A percentile compares a stretch with the other conserved stretches of the same genome.
These are phyloP conservation scores for Drosophila kambysellisi DNA, from an alignment of 2,888 invertebrate genomes.

Conservation along the genomic window DNA sequence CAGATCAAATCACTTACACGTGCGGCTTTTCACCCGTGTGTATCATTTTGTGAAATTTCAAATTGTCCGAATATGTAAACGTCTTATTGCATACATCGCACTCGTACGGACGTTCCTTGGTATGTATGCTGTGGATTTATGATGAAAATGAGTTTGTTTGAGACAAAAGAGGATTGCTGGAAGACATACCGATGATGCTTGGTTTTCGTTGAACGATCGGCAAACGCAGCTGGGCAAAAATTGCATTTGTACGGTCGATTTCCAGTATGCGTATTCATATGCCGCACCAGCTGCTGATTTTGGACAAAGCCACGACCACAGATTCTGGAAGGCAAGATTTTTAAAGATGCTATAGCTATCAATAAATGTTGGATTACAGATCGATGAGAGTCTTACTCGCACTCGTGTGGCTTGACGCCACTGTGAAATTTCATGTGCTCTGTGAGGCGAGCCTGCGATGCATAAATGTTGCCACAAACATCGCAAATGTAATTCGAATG, in stretches of 20 bases:
- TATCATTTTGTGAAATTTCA: slow-evolving; percentile 83
- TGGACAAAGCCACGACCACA: slow-evolving; percentile 84
- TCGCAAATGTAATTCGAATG: slow-evolving; percentile 82
- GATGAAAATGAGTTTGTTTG: background rate
- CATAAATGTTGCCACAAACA: slow-evolving; percentile 84
- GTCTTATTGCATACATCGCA: slow-evolving; percentile 83
- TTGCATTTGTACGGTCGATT: slow-evolving; percentile 85
- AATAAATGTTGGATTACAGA: background rate
- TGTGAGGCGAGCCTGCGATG: slow-evolving; percentile 83
- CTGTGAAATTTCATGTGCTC: slow-evolving; percentile 84
- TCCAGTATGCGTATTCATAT: slow-evolving; percentile 85
- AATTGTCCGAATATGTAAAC: slow-evolving; percentile 83
- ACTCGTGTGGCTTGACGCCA: slow-evolving; percentile 83
- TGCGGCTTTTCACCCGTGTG: slow-evolving; percentile 84
- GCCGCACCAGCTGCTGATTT: slow-evolving; percentile 84
- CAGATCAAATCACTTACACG: slow-evolving; percentile 69
- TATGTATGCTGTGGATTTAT: slow-evolving; percentile 73
- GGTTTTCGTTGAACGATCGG: slow-evolving; percentile 85
- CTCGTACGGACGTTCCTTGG: slow-evolving; percentile 83
- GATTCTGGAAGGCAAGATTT: slow-evolving; percentile 67
- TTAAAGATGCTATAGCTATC: background rate
- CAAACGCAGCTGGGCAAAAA: slow-evolving; percentile 84
- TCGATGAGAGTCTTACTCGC: slow-evolving; percentile 79
- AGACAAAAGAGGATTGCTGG: too few relatives aligned
- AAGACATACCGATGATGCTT: slow-evolving; percentile 83